Evolutionary conservation across 2,888 invertebrate species (phyloP).

Genomic region (Endomychus coccineus): DNA sequence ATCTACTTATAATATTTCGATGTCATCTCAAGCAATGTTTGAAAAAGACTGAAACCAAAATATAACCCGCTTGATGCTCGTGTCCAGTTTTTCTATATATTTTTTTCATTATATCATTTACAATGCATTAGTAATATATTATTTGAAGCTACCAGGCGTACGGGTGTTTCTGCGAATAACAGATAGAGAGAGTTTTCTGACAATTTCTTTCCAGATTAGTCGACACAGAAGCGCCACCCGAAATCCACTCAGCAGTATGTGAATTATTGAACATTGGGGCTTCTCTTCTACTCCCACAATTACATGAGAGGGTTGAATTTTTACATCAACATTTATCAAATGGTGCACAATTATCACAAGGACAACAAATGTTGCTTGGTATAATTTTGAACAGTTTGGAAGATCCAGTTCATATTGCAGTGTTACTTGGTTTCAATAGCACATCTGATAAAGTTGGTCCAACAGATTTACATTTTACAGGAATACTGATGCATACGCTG

Average conservation of each 20-base stretch:
- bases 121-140: too few relatives aligned
- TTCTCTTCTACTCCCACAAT: constrained; percentile 51
- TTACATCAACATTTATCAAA: constrained; percentile 50
- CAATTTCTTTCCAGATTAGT: constrained; percentile 35
- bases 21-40: too few relatives aligned
- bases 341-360: constrained; percentile 48
- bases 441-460: constrained; percentile 27
- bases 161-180: too few relatives aligned
- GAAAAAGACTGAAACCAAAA: too few relatives aligned
- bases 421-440: constrained; percentile 47
- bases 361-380: constrained; percentile 54
- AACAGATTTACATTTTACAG: constrained; percentile 34
- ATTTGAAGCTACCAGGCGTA: too few relatives aligned
- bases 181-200: background rate
- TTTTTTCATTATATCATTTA: too few relatives aligned
- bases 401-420: constrained; percentile 52
- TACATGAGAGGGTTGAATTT: constrained; percentile 52
- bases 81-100: too few relatives aligned
- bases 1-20: too few relatives aligned
- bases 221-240: constrained; percentile 44
- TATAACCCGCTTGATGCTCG: too few relatives aligned
- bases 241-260: constrained; percentile 49
- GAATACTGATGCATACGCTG: constrained; percentile 50
- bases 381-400: constrained; percentile 55
- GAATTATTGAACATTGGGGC: constrained; percentile 54